These are phyloP conservation scores for Rapana venosa DNA, from an alignment of 2,888 invertebrate species.

Conservation along the genomic window DNA sequence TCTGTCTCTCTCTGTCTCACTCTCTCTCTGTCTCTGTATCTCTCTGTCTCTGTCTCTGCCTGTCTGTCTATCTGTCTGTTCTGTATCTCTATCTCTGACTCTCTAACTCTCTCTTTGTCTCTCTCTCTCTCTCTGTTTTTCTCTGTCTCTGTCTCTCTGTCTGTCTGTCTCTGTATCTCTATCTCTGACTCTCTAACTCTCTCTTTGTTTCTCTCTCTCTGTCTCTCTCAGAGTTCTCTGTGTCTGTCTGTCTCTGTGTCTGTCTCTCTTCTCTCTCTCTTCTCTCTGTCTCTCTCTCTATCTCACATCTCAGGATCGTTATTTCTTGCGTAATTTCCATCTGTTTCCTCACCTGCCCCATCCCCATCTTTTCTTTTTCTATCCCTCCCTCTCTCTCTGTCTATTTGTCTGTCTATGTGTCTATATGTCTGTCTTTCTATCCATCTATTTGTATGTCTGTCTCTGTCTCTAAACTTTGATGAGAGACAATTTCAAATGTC, in stretches of 20 bases:
- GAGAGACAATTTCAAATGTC: no score
- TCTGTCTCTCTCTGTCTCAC: neutral
- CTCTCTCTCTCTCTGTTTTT: conserved; percentile 9
- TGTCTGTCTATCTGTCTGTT: neutral
- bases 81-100: neutral
- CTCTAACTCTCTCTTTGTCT: neutral
- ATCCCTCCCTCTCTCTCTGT: no score
- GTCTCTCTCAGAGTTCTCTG: neutral
- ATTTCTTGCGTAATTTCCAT: no score
- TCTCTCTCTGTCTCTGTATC: neutral
- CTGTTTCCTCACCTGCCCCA: neutral
- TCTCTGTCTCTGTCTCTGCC: neutral
- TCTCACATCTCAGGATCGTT: neutral
- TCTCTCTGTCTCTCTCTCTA: neutral
- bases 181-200: no score
- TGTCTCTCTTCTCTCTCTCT: conserved; percentile 9
- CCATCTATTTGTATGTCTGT: no score
- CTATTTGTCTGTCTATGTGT: no score
- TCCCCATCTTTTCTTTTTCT: no score
- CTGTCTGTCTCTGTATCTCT: no score
- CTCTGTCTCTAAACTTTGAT: no score
- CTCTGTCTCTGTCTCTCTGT: neutral
- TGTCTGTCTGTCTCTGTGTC: neutral
- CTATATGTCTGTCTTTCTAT: no score
- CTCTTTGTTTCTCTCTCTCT: no score